Evolutionary conservation across 2,888 invertebrate genomes (phyloP).

Genomic region (Heliconius ismenius): DNA sequence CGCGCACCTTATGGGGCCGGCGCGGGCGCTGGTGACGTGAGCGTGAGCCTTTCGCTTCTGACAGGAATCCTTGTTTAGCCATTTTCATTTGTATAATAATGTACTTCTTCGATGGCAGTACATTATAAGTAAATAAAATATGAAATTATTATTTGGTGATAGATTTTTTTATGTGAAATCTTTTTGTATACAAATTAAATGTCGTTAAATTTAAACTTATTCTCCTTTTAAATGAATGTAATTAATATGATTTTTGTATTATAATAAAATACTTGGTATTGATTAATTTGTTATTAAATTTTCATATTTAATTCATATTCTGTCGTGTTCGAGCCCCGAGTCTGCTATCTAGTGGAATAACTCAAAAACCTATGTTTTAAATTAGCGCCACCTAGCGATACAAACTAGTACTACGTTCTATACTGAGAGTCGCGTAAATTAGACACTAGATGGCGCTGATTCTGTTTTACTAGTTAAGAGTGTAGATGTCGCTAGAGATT

Average conservation of each 20-base stretch:
- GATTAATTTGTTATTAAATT: too few species aligned
- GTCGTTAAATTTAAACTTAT: too few species aligned
- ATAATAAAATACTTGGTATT: too few species aligned
- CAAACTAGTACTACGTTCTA: not conserved
- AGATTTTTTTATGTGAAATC: not conserved
- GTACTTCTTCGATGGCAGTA: not conserved
- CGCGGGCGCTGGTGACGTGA: slow-evolving; percentile 52
- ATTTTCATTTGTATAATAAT: slow-evolving; percentile 32
- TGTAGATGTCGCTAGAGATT: slow-evolving; percentile 5
- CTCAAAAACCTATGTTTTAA: not conserved
- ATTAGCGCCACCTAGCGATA: not conserved
- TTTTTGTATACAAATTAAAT: too few species aligned
- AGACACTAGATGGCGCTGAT: slow-evolving; percentile 1
- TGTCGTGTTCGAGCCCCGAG: not conserved
- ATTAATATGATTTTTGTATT: too few species aligned
- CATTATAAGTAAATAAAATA: not conserved
- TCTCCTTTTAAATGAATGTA: too few species aligned
- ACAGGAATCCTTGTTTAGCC: slow-evolving; percentile 54
- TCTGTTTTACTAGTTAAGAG: too few species aligned
- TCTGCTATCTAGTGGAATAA: slow-evolving; percentile 2
- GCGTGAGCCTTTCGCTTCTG: slow-evolving; percentile 50
- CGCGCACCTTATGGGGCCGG: slow-evolving; percentile 51
- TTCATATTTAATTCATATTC: too few species aligned
- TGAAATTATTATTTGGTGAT: not conserved
- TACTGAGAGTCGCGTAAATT: not conserved